These are phyloP conservation scores for Dryococelus australis DNA, from an alignment of 2,888 invertebrate genomes.

Conservation along the genomic window DNA sequence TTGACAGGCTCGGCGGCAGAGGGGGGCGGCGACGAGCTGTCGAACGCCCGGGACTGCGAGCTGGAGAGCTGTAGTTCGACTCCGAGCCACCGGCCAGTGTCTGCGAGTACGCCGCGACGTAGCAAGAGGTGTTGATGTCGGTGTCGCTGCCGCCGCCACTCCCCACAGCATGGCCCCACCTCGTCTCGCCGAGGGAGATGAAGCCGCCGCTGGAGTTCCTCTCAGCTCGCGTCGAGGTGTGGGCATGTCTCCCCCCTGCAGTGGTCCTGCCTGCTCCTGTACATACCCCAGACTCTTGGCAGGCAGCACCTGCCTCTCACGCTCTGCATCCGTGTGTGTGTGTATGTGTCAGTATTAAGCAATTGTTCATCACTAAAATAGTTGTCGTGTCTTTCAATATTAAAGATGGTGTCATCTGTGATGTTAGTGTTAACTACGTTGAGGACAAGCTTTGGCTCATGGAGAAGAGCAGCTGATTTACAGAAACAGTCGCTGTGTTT, in stretches of 20 bases:
- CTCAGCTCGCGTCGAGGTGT: not conserved
- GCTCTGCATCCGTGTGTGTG: too few relatives aligned
- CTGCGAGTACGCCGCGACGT: not conserved
- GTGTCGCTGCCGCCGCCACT: not conserved
- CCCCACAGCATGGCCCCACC: not conserved
- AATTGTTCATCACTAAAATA: not conserved
- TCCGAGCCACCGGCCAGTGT: not conserved
- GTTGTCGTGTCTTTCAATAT: not conserved
- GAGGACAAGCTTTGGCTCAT: not conserved
- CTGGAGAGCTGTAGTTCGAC: not conserved
- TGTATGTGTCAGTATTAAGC: not conserved
- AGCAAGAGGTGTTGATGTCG: not conserved
- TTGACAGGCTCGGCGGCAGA: not conserved
- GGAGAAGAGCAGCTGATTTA: not conserved
- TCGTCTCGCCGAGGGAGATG: not conserved
- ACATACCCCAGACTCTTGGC: too few relatives aligned
- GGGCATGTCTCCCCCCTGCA: not conserved
- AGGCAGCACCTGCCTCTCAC: too few relatives aligned
- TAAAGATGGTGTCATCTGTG: not conserved
- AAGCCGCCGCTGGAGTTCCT: not conserved
- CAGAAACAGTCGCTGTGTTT: not conserved
- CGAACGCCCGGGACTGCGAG: not conserved
- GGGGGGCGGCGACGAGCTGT: not conserved
- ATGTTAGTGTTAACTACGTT: not conserved
- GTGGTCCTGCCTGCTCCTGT: too few relatives aligned